Evolutionary conservation across 2,797 vertebrate species (phyloP).

Genomic region (Scyliorhinus canicula): DNA sequence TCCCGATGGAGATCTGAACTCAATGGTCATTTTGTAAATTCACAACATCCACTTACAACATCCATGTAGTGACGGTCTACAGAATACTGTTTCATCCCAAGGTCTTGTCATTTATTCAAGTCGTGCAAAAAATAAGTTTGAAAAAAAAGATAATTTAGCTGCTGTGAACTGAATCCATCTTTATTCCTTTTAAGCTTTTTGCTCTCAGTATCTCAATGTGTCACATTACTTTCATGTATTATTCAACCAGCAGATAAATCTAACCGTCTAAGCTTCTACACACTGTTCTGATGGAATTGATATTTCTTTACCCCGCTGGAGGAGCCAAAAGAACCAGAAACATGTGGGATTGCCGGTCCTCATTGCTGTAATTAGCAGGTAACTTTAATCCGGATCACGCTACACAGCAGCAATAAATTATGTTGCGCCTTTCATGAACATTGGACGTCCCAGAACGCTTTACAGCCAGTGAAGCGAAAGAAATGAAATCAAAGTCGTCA

Average conservation of each 20-base stretch:
- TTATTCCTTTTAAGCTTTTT: constrained; percentile 10
- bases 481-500: too few relatives aligned
- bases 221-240: not conserved
- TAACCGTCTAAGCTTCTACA: not conserved
- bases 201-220: not conserved
- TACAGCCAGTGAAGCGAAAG: too few relatives aligned
- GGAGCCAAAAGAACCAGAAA: not conserved
- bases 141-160: not conserved
- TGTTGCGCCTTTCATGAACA: not conserved
- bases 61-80: not conserved
- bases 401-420: not conserved
- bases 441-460: not conserved
- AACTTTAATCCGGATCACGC: not conserved
- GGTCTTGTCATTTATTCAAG: not conserved
- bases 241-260: not conserved
- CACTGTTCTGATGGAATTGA: not conserved
- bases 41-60: not conserved
- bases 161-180: not conserved
- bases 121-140: not conserved
- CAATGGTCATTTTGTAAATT: not conserved
- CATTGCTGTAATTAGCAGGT: not conserved
- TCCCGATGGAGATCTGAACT: not conserved
- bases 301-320: not conserved
- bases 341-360: not conserved
- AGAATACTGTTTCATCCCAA: not conserved